These are phyloP conservation scores for Brachionus paranguensis DNA, from an alignment of 1,140 invertebrate species.

Conservation along the genomic window DNA sequence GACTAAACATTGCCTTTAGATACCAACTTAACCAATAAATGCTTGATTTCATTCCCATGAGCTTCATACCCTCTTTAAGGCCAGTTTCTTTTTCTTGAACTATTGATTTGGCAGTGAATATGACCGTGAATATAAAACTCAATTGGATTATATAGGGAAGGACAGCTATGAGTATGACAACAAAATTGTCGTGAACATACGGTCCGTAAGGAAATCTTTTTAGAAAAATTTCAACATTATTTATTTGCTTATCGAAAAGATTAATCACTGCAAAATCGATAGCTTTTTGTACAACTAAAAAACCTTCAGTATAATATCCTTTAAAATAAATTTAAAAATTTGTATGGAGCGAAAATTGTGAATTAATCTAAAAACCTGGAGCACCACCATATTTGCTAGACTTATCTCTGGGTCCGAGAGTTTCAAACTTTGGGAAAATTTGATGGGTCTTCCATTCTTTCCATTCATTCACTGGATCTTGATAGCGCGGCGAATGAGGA, in stretches of 20 bases:
- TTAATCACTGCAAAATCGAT: conserved; percentile 59
- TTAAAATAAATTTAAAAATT: conserved; percentile 8
- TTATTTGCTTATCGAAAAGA: conserved; percentile 42
- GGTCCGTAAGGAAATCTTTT: conserved; percentile 47
- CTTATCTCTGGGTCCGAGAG: conserved; percentile 62
- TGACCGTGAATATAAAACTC: conserved; percentile 61
- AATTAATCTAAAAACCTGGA: conserved; percentile 57
- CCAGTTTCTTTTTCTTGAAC: conserved; percentile 52
- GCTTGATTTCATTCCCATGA: conserved; percentile 76
- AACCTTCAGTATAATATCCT: conserved; percentile 64
- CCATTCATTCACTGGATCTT: conserved; percentile 47
- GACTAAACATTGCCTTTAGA: conserved; percentile 60
- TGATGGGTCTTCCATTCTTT: conserved; percentile 65
- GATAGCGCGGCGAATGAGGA: conserved; percentile 60
- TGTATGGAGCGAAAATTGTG: not conserved
- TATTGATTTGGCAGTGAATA: conserved; percentile 50
- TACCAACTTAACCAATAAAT: conserved; percentile 76
- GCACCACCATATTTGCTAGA: conserved; percentile 59
- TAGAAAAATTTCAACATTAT: conserved; percentile 57
- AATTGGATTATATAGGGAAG: conserved; percentile 59
- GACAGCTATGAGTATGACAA: conserved; percentile 59
- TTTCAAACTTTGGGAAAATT: conserved; percentile 64
- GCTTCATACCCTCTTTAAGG: conserved; percentile 63
- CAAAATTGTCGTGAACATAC: conserved; percentile 49
- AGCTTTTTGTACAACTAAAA: conserved; percentile 64